Base-by-base conservation (phyloP, 2,113 vertebrate species). In the Prionailurus bengalensis region DNA sequence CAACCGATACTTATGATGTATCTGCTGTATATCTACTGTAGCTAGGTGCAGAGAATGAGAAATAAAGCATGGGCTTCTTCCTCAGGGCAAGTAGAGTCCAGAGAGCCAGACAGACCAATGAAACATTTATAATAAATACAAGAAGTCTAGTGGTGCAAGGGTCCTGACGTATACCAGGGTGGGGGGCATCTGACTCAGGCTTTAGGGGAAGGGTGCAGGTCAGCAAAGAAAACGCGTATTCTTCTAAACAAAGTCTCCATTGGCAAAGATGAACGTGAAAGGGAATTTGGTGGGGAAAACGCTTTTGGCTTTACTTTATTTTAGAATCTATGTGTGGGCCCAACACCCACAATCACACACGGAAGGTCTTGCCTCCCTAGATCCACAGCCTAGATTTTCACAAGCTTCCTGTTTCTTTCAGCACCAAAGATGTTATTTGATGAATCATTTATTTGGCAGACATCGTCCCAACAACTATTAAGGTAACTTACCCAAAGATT, bases 361-460 rank as follows among this genome's bases (percentile, higher is more conserved):
- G 0, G n/a, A 33, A 9, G 19, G 7, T 21, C 53, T 23, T 0
- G 29, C 29, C 29, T 13, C 16, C 4, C 63, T 25, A 0, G 45
- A 74, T 70, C 83, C 83, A 68, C n/a, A 5, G 73, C n/a, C 36
- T 23, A 29, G 82, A 12, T 87, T 70, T 87, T 39, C 3, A 21
- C 21, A 61, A 88, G 19, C 58, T 88, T 33, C 5, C 6, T 33
- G 17, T 19, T 94, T 76, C 76, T 94, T 55, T 74, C 42, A 73
- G 61, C 7, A 45, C 55, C 70, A 53, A 86, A 88, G 55, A 76
- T 27, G 31, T n/a, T 42, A 68, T 42, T 63, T 17, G 29, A 76
- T 68, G 91, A 88, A 21, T 88, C 89, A 68, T 21, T 29, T 42
- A 45, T 94, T 86, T 5, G 5, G 63, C 53, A 58, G 61, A 85